phyloP scores from a whole-genome alignment of 2,113 vertebrate genomes.

The Hyperopisus bebe region DNA sequence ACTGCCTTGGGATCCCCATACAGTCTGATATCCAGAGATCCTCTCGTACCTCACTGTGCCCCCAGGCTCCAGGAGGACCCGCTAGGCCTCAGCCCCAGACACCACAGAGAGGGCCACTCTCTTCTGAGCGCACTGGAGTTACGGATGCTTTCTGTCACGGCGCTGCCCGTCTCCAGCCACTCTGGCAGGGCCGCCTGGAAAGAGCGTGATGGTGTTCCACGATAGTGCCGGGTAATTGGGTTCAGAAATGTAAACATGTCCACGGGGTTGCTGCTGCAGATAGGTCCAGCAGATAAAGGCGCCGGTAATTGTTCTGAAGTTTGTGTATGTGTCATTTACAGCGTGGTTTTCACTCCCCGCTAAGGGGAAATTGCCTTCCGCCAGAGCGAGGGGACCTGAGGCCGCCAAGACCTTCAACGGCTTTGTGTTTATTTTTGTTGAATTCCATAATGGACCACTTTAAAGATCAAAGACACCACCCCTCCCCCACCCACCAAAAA shows the following conservation, averaged over 20 bases:
- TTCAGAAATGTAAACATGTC: slow-evolving; percentile 47
- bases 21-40: background rate
- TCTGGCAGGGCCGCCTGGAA: slow-evolving; percentile 44
- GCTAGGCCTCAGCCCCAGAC: background rate
- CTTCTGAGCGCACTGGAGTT: slow-evolving; percentile 34
- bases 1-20: background rate
- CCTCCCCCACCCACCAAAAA: slow-evolving; percentile 19
- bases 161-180: slow-evolving; percentile 42
- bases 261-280: slow-evolving; percentile 35
- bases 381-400: slow-evolving; percentile 28
- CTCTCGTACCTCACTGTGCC: background rate
- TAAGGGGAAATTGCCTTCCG: slow-evolving; percentile 55
- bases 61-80: background rate
- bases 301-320: slow-evolving; percentile 45
- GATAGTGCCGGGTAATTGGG: slow-evolving; percentile 45
- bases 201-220: slow-evolving; percentile 37
- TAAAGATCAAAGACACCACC: slow-evolving; percentile 39
- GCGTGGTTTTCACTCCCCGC: slow-evolving; percentile 40
- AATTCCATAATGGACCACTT: slow-evolving; percentile 45
- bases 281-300: slow-evolving; percentile 40
- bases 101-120: background rate
- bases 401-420: slow-evolving; percentile 38
- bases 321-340: slow-evolving; percentile 43
- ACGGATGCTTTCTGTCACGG: slow-evolving; percentile 42
- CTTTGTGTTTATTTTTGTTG: slow-evolving; percentile 51